Conservation (phyloP, 2,797 vertebrate genomes). For the Sebastiscus tertius region DNA sequence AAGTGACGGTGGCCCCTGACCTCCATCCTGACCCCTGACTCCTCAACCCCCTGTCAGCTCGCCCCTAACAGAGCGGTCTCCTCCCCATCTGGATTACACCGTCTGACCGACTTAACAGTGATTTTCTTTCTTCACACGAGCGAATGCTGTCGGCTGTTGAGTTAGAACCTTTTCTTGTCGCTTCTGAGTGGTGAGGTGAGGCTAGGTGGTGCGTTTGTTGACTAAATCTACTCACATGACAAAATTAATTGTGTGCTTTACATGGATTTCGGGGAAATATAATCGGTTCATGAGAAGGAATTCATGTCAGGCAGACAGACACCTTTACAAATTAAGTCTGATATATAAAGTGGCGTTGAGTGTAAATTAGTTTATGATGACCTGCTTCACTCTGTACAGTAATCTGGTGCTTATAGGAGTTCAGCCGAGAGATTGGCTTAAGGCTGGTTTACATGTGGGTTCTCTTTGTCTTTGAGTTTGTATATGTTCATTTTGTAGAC, state of each 20-base stretch:
- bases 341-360: not conserved
- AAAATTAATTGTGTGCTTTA: not conserved
- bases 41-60: not conserved
- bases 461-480: not conserved
- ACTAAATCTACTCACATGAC: not conserved
- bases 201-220: not conserved
- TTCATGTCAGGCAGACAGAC: not conserved
- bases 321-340: not conserved
- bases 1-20: constrained; percentile 44
- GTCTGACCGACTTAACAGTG: not conserved
- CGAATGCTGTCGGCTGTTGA: not conserved
- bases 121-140: not conserved
- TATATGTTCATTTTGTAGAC: not conserved
- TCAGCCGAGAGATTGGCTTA: not conserved
- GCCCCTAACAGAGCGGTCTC: not conserved
- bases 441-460: not conserved
- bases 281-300: not conserved
- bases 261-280: not conserved
- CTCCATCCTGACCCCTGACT: constrained; percentile 28
- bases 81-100: constrained; percentile 5
- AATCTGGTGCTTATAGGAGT: not conserved
- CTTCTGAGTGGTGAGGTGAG: not conserved
- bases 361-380: not conserved
- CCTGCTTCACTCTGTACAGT: not conserved
- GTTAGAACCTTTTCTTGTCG: not conserved